Conservation (phyloP, 2,797 vertebrate species). For the Hippoglossus hippoglossus region DNA sequence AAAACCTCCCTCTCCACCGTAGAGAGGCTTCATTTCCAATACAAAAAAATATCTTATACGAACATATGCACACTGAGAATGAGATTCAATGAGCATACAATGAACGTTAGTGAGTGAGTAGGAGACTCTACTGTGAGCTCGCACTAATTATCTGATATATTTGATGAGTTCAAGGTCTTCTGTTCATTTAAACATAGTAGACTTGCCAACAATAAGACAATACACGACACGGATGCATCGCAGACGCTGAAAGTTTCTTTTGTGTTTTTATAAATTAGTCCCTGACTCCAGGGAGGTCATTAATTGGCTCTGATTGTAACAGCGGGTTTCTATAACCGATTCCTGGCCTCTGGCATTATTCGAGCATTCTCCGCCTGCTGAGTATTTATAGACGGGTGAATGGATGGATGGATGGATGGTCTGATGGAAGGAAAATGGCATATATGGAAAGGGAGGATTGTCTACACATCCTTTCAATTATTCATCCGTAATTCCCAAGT, state of each 20-base stretch:
- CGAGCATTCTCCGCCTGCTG: background rate
- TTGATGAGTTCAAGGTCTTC: background rate
- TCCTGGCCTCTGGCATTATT: conserved; percentile 9
- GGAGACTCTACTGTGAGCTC: background rate
- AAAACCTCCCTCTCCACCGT: conserved; percentile 38
- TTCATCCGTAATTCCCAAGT: conserved; percentile 18
- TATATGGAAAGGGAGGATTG: background rate
- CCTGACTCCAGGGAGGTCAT: conserved; percentile 11
- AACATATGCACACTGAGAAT: conserved; percentile 19
- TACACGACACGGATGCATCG: background rate
- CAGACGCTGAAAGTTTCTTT: conserved; percentile 1
- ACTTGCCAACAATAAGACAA: background rate
- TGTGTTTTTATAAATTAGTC: conserved; percentile 5
- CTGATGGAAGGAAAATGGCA: conserved; percentile 10
- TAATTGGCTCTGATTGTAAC: conserved; percentile 24
- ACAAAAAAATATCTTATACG: conserved; percentile 11
- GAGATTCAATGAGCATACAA: background rate
- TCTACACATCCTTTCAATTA: conserved; percentile 36
- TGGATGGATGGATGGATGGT: background rate
- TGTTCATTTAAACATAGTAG: background rate
- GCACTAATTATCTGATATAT: conserved; percentile 27
- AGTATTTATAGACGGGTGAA: conserved; percentile 28
- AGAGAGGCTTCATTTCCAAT: conserved; percentile 53
- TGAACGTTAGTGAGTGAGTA: conserved; percentile 5
- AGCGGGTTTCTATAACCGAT: background rate